phyloP scores from a whole-genome alignment of 92 coral and sea anemone species.

The Palythoa caribaeorum region DNA sequence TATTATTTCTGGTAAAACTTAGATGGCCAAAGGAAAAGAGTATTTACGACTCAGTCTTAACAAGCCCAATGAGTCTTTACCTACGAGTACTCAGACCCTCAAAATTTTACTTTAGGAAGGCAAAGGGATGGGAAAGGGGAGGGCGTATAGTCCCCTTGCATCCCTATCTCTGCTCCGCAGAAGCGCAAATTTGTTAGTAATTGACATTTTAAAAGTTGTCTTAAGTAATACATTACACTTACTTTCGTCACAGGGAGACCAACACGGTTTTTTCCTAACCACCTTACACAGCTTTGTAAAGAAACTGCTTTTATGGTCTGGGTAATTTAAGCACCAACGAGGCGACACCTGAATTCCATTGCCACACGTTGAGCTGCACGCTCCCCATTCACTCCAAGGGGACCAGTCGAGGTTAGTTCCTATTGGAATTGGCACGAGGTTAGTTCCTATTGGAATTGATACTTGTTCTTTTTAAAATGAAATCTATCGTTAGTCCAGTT shows the following conservation, averaged over 20 bases:
- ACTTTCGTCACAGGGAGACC: constrained; percentile 14
- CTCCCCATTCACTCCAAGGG: constrained; percentile 26
- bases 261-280: neutral
- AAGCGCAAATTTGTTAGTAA: no score
- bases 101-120: no score
- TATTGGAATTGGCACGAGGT: neutral
- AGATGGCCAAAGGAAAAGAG: no score
- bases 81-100: no score
- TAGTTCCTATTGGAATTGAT: no score
- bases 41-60: no score
- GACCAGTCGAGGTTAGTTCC: neutral
- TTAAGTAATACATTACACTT: neutral
- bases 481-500: no score
- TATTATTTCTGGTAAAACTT: no score
- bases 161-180: neutral
- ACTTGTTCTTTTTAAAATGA: no score
- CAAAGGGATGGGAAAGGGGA: neutral
- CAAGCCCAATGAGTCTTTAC: no score
- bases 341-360: constrained; percentile 25
- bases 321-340: constrained; percentile 10
- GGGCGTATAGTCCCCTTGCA: neutral
- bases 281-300: neutral
- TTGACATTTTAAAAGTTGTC: no score
- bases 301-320: neutral
- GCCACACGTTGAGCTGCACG: constrained; percentile 21